Conservation (phyloP, 2,797 vertebrate genomes). For the Alauda arvensis region DNA sequence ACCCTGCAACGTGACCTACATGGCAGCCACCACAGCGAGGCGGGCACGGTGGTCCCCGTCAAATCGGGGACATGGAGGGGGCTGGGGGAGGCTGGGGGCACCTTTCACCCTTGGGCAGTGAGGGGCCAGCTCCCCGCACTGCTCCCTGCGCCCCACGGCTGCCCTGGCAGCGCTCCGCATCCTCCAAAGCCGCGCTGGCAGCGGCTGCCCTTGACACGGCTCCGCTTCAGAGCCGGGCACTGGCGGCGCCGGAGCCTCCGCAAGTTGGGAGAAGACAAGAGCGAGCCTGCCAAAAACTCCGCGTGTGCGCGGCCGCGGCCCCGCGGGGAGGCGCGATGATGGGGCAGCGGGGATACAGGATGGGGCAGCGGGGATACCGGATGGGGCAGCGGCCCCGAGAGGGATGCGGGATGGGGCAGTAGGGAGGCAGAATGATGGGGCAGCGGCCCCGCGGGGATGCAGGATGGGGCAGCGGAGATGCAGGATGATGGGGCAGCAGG, state of each 20-base stretch:
- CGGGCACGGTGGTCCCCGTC: neutral
- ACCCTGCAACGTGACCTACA: neutral
- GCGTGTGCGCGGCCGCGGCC: neutral
- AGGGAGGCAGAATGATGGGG: no score
- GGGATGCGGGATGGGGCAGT: neutral
- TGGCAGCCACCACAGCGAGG: neutral
- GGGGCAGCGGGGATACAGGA: neutral
- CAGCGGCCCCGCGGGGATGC: neutral
- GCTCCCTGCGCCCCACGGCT: rapidly evolving
- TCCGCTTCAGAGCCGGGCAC: neutral
- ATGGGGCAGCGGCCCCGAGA: rapidly evolving
- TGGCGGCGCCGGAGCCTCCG: neutral
- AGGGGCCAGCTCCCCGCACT: neutral
- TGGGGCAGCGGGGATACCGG: neutral
- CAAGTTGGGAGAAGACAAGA: neutral
- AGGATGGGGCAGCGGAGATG: neutral
- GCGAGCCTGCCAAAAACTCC: neutral
- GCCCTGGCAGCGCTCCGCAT: rapidly evolving
- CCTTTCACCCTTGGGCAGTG: rapidly evolving
- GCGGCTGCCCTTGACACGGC: neutral
- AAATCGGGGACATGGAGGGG: neutral
- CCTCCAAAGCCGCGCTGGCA: neutral
- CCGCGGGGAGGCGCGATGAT: neutral
- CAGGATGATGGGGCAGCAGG: neutral
- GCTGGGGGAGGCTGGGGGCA: neutral